These are phyloP conservation scores for Struthio camelus DNA, from an alignment of 2,113 vertebrate species.

Conservation along the genomic window DNA sequence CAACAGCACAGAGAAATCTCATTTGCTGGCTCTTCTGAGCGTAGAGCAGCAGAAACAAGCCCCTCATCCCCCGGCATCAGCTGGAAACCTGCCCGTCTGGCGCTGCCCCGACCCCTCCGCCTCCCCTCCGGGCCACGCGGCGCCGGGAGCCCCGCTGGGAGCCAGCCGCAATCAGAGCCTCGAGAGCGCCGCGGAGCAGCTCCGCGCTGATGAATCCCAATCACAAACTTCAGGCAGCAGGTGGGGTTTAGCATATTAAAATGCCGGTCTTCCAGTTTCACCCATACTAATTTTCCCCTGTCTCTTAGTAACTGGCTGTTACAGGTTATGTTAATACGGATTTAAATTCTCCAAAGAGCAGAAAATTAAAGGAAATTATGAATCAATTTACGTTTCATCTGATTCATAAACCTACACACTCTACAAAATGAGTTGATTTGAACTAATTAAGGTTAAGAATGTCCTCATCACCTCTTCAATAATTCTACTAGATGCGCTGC, in stretches of 20 bases:
- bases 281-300: not conserved
- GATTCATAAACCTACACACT: slow-evolving; percentile 63
- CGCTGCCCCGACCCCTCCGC: accelerated
- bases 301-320: slow-evolving; percentile 48
- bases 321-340: slow-evolving; percentile 42
- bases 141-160: accelerated
- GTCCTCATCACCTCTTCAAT: slow-evolving; percentile 54
- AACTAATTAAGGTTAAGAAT: slow-evolving; percentile 63
- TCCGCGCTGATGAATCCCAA: accelerated
- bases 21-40: not conserved
- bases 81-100: not conserved
- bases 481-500: not conserved
- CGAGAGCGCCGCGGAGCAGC: not conserved
- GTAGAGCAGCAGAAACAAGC: not conserved
- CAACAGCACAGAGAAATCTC: not conserved
- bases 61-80: no score
- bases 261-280: not conserved
- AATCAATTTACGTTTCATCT: slow-evolving; percentile 60
- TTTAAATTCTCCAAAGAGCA: slow-evolving; percentile 60
- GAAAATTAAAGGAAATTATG: slow-evolving; percentile 65
- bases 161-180: accelerated
- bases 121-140: not conserved
- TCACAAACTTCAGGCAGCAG: not conserved
- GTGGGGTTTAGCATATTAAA: not conserved
- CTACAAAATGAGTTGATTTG: slow-evolving; percentile 50